Evolutionary conservation across 2,113 vertebrate species (phyloP).

Genomic region (Mohoua ochrocephala): DNA sequence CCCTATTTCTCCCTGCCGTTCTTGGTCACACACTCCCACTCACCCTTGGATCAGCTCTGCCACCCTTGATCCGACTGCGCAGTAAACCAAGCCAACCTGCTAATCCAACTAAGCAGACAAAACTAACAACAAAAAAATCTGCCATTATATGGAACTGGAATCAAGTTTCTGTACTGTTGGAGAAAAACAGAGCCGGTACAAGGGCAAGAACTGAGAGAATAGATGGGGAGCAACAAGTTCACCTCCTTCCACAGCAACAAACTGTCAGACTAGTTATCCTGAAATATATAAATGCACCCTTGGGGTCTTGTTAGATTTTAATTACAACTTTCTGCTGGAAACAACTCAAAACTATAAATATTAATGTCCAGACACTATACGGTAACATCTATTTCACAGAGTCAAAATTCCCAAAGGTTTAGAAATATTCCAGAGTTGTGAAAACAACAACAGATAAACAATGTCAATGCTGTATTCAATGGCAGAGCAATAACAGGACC

Average conservation of each 20-base stretch:
- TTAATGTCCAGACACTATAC: not conserved
- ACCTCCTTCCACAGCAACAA: not conserved
- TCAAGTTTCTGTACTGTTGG: not conserved
- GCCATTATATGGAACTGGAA: not conserved
- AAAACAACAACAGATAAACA: not conserved
- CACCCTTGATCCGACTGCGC: not conserved
- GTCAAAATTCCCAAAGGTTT: not conserved
- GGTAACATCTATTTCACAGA: not conserved
- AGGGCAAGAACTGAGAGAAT: not conserved
- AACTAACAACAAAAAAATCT: not conserved
- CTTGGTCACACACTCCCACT: not conserved
- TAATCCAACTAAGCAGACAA: not conserved
- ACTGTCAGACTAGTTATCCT: not conserved
- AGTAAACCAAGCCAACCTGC: not conserved
- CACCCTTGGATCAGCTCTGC: not conserved
- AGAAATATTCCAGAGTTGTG: not conserved
- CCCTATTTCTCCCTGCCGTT: not conserved
- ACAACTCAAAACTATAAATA: constrained; percentile 4
- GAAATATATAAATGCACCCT: not conserved
- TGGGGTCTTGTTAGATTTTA: constrained; percentile 10
- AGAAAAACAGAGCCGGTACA: not conserved
- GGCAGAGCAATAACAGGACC: not conserved
- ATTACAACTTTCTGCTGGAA: not conserved
- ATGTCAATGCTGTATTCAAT: not conserved
- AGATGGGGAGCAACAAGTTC: not conserved